Percentiles rank a stretch among this genome's conserved stretches.
Evolutionary conservation across 2,797 vertebrate genomes (phyloP).

Genomic region (Sphenopsis melanotis): DNA sequence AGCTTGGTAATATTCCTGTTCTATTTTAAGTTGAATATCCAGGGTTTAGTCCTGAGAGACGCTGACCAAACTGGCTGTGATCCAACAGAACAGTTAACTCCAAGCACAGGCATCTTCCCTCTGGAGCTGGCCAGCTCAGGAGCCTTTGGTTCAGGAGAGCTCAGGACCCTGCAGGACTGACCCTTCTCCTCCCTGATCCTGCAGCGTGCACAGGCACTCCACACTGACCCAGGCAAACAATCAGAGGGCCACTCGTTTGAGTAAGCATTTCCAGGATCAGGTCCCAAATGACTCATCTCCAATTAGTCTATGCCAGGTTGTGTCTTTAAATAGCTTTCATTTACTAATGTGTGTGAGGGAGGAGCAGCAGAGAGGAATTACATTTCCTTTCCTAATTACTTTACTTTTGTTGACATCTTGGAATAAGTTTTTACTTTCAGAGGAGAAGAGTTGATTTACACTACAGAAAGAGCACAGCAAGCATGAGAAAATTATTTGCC

Average conservation of each 20-base stretch:
- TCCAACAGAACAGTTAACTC: background rate
- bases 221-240: background rate
- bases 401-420: conserved; percentile 63
- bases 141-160: background rate
- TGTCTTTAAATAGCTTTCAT: conserved; percentile 53
- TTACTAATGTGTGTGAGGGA: background rate
- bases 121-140: background rate
- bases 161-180: background rate
- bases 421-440: conserved; percentile 63
- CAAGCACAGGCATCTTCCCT: background rate
- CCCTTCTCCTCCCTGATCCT: background rate
- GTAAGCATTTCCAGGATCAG: conserved; percentile 46
- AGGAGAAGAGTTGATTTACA: conserved; percentile 59
- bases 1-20: background rate
- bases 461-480: conserved; percentile 59
- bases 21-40: background rate
- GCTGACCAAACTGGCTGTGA: background rate
- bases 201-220: background rate
- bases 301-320: conserved; percentile 34
- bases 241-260: conserved; percentile 23
- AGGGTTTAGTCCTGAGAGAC: background rate
- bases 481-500: conserved; percentile 69
- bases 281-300: conserved; percentile 54
- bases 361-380: conserved; percentile 40
- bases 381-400: conserved; percentile 62